phyloP scores from a whole-genome alignment of 2,888 invertebrate genomes.

The Caenorhabditis afra region DNA sequence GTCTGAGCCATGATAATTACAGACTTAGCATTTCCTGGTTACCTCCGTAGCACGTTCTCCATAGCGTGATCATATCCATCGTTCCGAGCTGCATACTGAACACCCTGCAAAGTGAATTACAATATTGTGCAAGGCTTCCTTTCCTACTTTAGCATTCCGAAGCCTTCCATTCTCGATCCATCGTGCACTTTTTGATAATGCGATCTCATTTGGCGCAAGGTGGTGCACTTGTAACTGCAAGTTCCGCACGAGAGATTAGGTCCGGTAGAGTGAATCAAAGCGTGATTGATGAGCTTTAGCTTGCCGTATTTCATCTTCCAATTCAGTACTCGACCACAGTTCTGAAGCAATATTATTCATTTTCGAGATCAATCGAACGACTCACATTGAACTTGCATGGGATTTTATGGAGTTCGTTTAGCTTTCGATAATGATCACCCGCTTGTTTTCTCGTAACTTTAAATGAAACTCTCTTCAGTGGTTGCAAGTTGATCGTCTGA shows the following conservation, averaged over 20 bases:
- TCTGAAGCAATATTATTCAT: not conserved
- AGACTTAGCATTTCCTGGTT: not conserved
- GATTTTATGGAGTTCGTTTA: no score
- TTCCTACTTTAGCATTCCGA: conserved; percentile 25
- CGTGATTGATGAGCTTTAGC: conserved; percentile 42
- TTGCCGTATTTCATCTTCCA: conserved; percentile 53
- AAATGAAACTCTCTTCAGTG: conserved; percentile 26
- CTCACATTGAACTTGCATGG: no score
- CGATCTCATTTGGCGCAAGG: conserved; percentile 28
- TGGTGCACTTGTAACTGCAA: conserved; percentile 14
- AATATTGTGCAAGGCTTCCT: not conserved
- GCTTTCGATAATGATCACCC: no score
- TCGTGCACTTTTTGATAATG: conserved; percentile 23
- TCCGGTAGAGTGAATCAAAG: conserved; percentile 4
- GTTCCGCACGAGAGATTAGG: conserved; percentile 17
- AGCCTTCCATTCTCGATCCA: conserved; percentile 3
- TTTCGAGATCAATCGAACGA: no score
- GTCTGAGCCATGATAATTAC: not conserved
- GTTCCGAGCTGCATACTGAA: conserved; percentile 28
- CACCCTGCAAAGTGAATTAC: conserved; percentile 20
- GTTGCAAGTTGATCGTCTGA: not conserved
- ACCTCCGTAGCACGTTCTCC: conserved; percentile 41
- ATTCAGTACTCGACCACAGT: not conserved
- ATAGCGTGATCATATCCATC: conserved; percentile 4
- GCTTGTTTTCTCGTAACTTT: conserved; percentile 6